Percentiles rank a stretch among this genome's conserved stretches.
Evolutionary conservation across 2,113 vertebrate species (phyloP).

Genomic region (Telmatochromis brichardi): DNA sequence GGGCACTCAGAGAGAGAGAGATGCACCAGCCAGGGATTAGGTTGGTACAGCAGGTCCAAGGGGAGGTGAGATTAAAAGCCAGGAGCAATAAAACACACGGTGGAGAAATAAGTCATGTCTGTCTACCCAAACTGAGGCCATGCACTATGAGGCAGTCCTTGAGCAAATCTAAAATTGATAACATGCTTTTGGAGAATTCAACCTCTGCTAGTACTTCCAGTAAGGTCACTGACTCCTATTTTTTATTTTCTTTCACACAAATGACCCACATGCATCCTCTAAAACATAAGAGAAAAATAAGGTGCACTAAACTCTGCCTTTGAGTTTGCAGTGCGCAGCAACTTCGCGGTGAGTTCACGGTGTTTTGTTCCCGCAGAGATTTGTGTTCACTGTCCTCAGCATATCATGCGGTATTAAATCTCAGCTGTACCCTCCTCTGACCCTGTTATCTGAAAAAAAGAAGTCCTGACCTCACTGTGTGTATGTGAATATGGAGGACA

Average conservation of each 20-base stretch:
- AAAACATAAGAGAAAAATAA: background rate
- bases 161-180: background rate
- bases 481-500: background rate
- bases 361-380: constrained; percentile 32
- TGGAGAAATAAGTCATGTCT: background rate
- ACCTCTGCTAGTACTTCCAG: background rate
- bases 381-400: constrained; percentile 40
- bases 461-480: constrained; percentile 28
- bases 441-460: constrained; percentile 33
- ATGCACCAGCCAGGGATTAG: constrained; percentile 46
- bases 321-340: background rate
- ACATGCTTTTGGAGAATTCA: background rate
- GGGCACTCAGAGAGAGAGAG: constrained; percentile 7
- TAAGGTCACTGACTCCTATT: background rate
- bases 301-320: background rate
- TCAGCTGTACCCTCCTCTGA: constrained; percentile 26
- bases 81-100: constrained; percentile 12
- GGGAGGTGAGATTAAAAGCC: constrained; percentile 51
- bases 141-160: background rate
- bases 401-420: constrained; percentile 51
- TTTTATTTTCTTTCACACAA: background rate
- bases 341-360: background rate
- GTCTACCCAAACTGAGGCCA: background rate
- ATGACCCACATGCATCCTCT: background rate
- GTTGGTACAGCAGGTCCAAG: constrained; percentile 31